Evolutionary conservation across 2,888 invertebrate species (phyloP), one percentile per base, ranked within the genome.

Genomic region (Chrysopilus asiliformis): DNA sequence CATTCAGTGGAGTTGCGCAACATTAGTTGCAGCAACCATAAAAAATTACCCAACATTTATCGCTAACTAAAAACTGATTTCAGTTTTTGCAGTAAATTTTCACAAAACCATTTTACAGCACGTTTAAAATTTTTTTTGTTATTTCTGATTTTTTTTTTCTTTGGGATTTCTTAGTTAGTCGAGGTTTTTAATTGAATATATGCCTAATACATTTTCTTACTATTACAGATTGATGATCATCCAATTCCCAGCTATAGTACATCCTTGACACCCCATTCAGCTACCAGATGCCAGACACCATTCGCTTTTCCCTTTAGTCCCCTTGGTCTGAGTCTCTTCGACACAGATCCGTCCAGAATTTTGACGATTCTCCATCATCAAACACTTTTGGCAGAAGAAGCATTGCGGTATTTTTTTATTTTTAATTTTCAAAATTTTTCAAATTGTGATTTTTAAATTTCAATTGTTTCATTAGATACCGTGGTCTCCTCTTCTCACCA

Each of bases 291-390:
- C 41, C 68, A 71, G 28, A 68, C 72, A 14, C 72, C 73, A 18
- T 72, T 71, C 51, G 66, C 68, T 38, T 66, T 71, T 44, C 69
- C 69, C 7, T 71, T 71, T 48, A 65, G 70, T 19, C 65, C 70
- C 10, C 53, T 63, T 43, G 60, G 61, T 35, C 48, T 60, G 44
- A 58, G 60, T 52, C 53, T 63, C 38, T 62, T 64, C 45, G 65
- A 65, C 50, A 58, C 61, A 42, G 64, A 64, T 58, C 66, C 70
- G 49, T 69, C 70, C 50, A 64, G 71, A 47, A 62, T 71, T 34
- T 61, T 70, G 43, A 68, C 67, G 45, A 58, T 71, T 44, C 57
- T 72, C 48, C 70, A 70, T 48, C 69, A 64, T 43, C 64, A 64
- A 52, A 60, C 62, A 43, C 55, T 63, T 51, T 49, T 64, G 40